These are phyloP conservation scores for Tetraneura akinire DNA, from an alignment of 1,140 invertebrate species.

Conservation along the genomic window DNA sequence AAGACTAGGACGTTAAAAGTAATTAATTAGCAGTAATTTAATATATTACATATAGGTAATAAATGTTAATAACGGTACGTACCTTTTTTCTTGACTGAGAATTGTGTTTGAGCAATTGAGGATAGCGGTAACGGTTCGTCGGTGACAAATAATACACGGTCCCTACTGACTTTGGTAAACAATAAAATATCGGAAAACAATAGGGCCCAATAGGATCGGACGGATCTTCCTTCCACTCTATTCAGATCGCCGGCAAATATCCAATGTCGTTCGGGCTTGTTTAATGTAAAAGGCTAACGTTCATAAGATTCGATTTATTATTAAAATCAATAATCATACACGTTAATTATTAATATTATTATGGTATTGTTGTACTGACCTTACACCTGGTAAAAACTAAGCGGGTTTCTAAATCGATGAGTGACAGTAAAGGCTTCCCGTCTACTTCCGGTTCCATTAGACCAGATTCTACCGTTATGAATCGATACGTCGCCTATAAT, in stretches of 20 bases:
- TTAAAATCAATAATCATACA: no score
- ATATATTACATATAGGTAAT: no score
- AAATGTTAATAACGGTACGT: no score
- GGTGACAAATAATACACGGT: slow-evolving; percentile 80
- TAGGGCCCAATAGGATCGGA: slow-evolving; percentile 80
- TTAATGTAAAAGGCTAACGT: slow-evolving; percentile 73
- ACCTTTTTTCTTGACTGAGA: slow-evolving; percentile 82
- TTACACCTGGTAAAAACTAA: slow-evolving; percentile 85
- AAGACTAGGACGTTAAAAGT: no score
- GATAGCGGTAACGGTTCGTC: slow-evolving; percentile 79
- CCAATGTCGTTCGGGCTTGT: slow-evolving; percentile 79
- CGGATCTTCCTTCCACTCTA: slow-evolving; percentile 76
- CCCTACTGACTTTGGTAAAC: slow-evolving; percentile 80
- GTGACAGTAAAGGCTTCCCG: slow-evolving; percentile 73
- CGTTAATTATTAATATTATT: no score
- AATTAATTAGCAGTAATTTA: no score
- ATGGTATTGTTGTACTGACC: slow-evolving; percentile 59
- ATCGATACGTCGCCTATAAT: slow-evolving; percentile 65
- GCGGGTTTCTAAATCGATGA: slow-evolving; percentile 79
- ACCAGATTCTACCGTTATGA: slow-evolving; percentile 76
- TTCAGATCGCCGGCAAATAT: slow-evolving; percentile 82
- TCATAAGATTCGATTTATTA: no score
- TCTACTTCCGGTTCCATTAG: slow-evolving; percentile 78
- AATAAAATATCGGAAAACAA: slow-evolving; percentile 80
- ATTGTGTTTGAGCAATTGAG: slow-evolving; percentile 77